Evolutionary conservation across 1,140 invertebrate genomes (phyloP).

Genomic region (Hylyphantes graminicola): DNA sequence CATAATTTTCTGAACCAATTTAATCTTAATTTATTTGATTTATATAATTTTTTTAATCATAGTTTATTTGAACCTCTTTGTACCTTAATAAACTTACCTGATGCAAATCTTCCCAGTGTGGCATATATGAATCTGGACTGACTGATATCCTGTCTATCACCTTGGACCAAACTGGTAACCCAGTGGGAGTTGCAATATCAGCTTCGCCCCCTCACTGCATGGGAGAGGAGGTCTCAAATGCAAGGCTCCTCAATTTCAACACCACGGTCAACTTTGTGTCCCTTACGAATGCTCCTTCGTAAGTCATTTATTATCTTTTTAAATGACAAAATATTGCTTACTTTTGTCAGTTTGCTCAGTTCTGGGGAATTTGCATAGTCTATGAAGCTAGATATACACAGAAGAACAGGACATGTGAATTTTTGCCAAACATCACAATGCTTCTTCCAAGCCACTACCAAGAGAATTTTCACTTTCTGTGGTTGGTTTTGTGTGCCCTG

Average conservation of each 20-base stretch:
- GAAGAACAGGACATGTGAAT: no score
- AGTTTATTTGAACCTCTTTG: background rate
- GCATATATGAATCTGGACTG: constrained; percentile 74
- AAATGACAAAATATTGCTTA: no score
- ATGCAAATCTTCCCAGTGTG: constrained; percentile 71
- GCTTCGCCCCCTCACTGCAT: constrained; percentile 62
- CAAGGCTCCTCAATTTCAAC: constrained; percentile 72
- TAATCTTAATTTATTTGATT: constrained; percentile 1
- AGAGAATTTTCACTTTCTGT: no score
- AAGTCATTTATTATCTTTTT: constrained; percentile 66
- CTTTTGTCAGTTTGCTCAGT: no score
- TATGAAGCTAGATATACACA: no score
- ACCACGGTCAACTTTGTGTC: constrained; percentile 80
- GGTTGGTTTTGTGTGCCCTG: no score
- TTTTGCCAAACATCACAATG: no score
- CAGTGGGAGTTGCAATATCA: constrained; percentile 76
- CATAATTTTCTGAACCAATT: no score
- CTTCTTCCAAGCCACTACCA: no score
- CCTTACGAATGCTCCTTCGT: constrained; percentile 79
- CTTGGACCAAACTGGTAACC: constrained; percentile 77
- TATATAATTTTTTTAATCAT: constrained; percentile 14
- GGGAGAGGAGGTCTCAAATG: constrained; percentile 27
- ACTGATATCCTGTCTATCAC: constrained; percentile 79
- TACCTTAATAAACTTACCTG: constrained; percentile 23
- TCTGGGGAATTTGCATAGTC: no score